These are phyloP conservation scores for Allobates femoralis DNA, from an alignment of 2,797 vertebrate genomes.

Conservation along the genomic window DNA sequence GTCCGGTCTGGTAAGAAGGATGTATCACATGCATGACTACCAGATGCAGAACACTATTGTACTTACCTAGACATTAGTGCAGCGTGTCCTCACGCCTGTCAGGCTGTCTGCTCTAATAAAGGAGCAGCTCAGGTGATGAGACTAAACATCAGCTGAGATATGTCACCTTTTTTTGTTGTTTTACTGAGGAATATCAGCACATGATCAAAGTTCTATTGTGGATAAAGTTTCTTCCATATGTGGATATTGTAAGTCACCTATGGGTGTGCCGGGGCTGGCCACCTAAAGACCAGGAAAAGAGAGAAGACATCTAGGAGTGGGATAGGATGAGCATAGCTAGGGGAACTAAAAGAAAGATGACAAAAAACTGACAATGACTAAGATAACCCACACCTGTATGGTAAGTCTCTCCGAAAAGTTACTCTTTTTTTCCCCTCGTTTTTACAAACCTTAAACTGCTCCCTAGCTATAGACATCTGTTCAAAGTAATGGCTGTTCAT, in stretches of 20 bases:
- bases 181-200: too few species aligned
- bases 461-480: too few species aligned
- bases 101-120: not conserved
- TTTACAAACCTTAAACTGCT: too few species aligned
- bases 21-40: not conserved
- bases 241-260: not conserved
- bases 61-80: not conserved
- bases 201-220: not conserved
- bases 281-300: too few species aligned
- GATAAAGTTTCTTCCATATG: not conserved
- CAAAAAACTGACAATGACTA: too few species aligned
- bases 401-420: too few species aligned
- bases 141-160: not conserved
- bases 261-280: not conserved
- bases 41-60: not conserved
- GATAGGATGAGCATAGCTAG: too few species aligned
- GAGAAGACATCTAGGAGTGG: too few species aligned
- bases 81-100: not conserved
- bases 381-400: too few species aligned
- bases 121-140: not conserved
- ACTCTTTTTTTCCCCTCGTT: too few species aligned
- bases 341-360: too few species aligned
- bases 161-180: not conserved
- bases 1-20: not conserved
- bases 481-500: too few species aligned